Percentiles rank a stretch among this genome's conserved stretches.
Evolutionary conservation across 2,888 invertebrate species (phyloP).

Genomic region (Tipula lateralis): DNA sequence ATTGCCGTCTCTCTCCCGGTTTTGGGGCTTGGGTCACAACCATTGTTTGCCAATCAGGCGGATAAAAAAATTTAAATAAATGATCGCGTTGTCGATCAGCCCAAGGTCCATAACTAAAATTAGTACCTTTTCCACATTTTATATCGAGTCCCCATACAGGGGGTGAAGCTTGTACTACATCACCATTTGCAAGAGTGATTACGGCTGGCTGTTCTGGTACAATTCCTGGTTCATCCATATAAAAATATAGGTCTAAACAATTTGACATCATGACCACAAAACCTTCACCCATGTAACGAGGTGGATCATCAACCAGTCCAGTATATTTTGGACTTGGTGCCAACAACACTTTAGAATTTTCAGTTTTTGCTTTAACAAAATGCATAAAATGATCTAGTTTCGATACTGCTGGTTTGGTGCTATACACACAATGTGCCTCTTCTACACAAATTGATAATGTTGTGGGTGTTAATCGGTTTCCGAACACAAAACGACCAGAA

Average conservation of each 20-base stretch:
- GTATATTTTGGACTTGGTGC: constrained; percentile 96
- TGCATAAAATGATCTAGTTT: constrained; percentile 93
- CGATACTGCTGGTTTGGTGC: constrained; percentile 91
- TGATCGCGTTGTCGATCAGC: constrained; percentile 95
- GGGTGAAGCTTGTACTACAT: constrained; percentile 86
- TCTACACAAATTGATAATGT: constrained; percentile 88
- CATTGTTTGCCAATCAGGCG: constrained; percentile 76
- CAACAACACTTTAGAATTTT: constrained; percentile 91
- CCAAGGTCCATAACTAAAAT: constrained; percentile 98
- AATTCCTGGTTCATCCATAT: constrained; percentile 93
- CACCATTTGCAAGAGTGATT: constrained; percentile 85
- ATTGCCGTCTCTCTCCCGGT: constrained; percentile 82
- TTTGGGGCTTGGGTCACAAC: constrained; percentile 74
- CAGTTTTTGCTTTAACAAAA: constrained; percentile 88
- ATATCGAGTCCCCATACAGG: constrained; percentile 95
- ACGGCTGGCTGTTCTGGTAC: constrained; percentile 90
- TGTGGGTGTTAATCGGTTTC: constrained; percentile 90
- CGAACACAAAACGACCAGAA: constrained; percentile 88
- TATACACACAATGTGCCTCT: constrained; percentile 90
- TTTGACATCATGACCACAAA: constrained; percentile 96
- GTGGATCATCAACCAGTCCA: constrained; percentile 90
- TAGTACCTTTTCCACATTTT: constrained; percentile 86
- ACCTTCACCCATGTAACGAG: constrained; percentile 96
- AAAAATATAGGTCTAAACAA: constrained; percentile 90
- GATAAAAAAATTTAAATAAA: constrained; percentile 94